Evolutionary conservation across 2,888 invertebrate species (phyloP).

Genomic region (Drosophila formosana): DNA sequence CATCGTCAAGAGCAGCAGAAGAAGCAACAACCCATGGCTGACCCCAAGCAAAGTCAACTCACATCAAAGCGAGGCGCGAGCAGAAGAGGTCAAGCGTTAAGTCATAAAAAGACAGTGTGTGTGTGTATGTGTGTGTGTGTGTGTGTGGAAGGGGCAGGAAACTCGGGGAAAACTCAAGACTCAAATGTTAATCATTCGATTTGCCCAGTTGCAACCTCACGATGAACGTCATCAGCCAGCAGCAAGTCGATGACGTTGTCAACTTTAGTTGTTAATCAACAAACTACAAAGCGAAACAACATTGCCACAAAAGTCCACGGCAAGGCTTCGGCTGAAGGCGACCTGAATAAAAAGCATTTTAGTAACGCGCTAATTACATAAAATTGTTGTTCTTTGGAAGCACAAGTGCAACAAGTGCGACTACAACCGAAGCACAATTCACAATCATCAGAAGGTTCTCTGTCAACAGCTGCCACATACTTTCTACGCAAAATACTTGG

Average conservation of each 20-base stretch:
- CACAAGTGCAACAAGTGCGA: constrained; percentile 42
- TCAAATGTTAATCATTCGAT: constrained; percentile 65
- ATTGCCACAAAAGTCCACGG: constrained; percentile 58
- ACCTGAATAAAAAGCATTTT: constrained; percentile 76
- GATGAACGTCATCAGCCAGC: constrained; percentile 24
- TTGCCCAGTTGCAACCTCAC: constrained; percentile 41
- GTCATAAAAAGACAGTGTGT: constrained; percentile 56
- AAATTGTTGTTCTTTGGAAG: constrained; percentile 66
- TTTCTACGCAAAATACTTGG: constrained; percentile 13
- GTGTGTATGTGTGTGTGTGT: too few species aligned
- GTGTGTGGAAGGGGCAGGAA: constrained; percentile 3
- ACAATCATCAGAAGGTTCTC: constrained; percentile 4
- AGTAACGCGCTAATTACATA: constrained; percentile 75
- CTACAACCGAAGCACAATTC: constrained; percentile 11
- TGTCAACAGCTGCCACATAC: constrained; percentile 29
- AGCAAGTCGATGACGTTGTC: constrained; percentile 58
- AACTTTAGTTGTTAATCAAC: constrained; percentile 57
- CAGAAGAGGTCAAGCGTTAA: constrained; percentile 75
- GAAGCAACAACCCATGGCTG: constrained; percentile 40
- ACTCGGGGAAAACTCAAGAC: constrained; percentile 37
- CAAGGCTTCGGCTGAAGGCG: constrained; percentile 53
- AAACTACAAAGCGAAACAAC: constrained; percentile 44
- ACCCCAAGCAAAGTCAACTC: constrained; percentile 70
- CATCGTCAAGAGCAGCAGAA: background rate
- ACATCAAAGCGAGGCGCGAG: constrained; percentile 70